Evolutionary conservation across 1,140 invertebrate genomes (phyloP), one percentile per base, ranked within the genome.

Genomic region (Drosophila pseudoobscura): DNA sequence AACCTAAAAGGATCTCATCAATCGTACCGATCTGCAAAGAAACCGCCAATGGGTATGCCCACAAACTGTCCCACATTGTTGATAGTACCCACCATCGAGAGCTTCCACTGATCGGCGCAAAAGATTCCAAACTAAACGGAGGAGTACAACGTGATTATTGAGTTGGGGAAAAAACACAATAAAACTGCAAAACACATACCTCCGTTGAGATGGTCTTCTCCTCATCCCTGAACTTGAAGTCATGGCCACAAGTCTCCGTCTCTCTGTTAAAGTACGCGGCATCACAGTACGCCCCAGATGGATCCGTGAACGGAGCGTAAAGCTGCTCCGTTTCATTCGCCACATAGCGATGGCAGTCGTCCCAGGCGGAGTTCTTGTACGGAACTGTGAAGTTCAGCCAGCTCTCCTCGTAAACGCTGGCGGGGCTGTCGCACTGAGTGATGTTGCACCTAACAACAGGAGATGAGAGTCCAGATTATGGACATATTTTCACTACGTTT

Each of bases 51-150:
- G 8, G 94, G 94, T 62, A 96, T 91, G 3, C 95, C 95, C 3
- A 95, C 91, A 68, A 96, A 94, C 90, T 95, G 95, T 3, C 95
- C 95, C 11, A 95, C 89, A 82, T 94, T 95, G 90, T 95, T 95
- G 2, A 95, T 92, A 3, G 95, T 96, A 41, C 95, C 95, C 44
- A 96, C 94, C 72, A 96, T 79, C 0, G 95, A 94, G 9, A 95
- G 91, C 90, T 94, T 95, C 95, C 95, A 96, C 72, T 95, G 94
- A 9, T 93, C 88, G 11, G 92, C 79, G 70, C 94, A 94, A 17
- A 93, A 93, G 2, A 94, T 91, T 51, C 92, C 87, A 79, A 93
- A 95, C 94, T 94, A 66, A 39, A 26, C 51, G 76, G 80, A 88
- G 46, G 2, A 22, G 9, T 5, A 8, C 17, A 47, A 2, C 2